Base-by-base conservation (phyloP, 2,113 vertebrate species). In the Gymnocephalus cernua region DNA sequence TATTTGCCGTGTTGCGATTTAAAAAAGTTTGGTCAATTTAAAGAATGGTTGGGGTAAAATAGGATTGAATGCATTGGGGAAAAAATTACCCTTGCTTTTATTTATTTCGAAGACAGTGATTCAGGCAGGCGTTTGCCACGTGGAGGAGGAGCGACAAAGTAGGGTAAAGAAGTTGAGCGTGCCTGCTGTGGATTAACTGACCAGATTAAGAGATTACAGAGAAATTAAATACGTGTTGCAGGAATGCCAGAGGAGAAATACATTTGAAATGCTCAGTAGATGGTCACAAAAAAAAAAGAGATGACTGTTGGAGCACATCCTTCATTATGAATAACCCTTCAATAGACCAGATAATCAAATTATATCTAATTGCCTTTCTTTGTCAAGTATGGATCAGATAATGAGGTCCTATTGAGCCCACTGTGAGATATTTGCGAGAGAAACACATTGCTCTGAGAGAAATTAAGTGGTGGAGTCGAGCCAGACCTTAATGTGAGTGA, bases 201-300 rank as follows among this genome's bases (percentile, higher is more conserved):
- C 86, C 86, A 93, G 94, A 95, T 95, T 95, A 95, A 94, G 92
- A 91, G 95, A 95, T 95, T 95, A 94, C 81, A 81, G 82, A 82
- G 79, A 93, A 92, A 92, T 93, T 89, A 89, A 93, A 76, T 77
- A 84, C 91, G 51, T 68, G 88, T 87, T 85, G 83, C 66, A 73
- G 84, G 75, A 86, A 82, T 80, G 71, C 81, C 80, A 82, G 83
- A 68, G 79, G 81, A 83, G 81, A 75, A 80, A 80, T 76, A 54
- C 70, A 74, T 72, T 84, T 54, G 77, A 88, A 82, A 38, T 53
- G 35, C 58, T 67, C 47, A 51, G 69, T 35, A 54, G 61, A 71
- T 14, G 38, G 61, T 83, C 80, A 71, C 38, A 74, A 77, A 87
- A 77, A 63, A 70, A 72, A 74, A 71, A 29, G 21, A 27, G 29